These are phyloP conservation scores for Lathamus discolor DNA, from an alignment of 2,113 vertebrate species.

Conservation along the genomic window DNA sequence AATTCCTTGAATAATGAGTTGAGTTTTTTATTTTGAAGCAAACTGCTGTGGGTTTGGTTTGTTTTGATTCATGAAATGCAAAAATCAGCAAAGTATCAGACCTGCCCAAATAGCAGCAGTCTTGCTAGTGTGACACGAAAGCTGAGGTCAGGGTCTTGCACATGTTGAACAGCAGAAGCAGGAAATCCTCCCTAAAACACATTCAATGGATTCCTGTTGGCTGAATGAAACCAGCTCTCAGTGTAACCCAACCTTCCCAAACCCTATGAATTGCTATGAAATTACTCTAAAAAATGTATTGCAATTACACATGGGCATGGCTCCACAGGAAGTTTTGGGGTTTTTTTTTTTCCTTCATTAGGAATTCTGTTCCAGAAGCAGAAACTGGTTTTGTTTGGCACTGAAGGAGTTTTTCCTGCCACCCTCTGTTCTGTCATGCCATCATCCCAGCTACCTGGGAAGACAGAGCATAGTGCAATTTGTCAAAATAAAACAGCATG, in stretches of 20 bases:
- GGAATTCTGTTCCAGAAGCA: background rate
- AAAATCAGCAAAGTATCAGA: background rate
- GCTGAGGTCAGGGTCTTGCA: background rate
- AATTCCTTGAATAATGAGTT: background rate
- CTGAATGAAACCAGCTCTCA: background rate
- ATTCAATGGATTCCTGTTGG: background rate
- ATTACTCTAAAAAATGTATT: background rate
- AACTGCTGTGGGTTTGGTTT: background rate
- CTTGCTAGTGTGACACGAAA: background rate
- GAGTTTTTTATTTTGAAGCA: background rate
- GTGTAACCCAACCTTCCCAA: background rate
- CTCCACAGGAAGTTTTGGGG: background rate
- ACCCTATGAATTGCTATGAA: background rate
- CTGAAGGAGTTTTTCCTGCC: background rate
- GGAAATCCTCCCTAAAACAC: conserved; percentile 13
- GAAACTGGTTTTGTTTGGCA: background rate
- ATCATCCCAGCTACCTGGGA: background rate
- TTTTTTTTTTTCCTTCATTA: background rate
- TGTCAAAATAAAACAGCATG: background rate
- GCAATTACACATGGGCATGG: background rate
- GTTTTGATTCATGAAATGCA: conserved; percentile 3
- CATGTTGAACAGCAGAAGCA: background rate
- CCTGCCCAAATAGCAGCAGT: background rate
- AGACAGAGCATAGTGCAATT: background rate
- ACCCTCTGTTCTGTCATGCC: background rate